phyloP scores from a whole-genome alignment of 2,113 vertebrate species.

The Acrocephalus kingi region DNA sequence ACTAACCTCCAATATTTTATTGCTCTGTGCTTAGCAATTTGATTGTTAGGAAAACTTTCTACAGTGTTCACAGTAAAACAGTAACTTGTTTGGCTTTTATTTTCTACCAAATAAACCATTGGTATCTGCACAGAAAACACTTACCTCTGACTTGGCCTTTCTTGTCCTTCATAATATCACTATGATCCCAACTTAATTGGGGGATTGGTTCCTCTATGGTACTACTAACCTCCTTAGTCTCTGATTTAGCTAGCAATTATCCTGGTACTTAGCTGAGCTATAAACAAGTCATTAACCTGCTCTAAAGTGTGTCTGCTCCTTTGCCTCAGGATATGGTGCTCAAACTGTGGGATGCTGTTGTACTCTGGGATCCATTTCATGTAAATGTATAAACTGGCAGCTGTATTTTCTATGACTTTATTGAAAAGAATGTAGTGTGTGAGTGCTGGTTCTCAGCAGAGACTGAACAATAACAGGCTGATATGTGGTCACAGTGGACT shows the following conservation, averaged over 20 bases:
- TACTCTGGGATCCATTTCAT: background rate
- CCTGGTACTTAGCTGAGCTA: background rate
- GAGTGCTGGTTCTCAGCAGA: background rate
- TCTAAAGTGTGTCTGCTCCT: background rate
- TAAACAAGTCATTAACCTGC: background rate
- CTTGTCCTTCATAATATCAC: background rate
- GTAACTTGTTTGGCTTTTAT: background rate
- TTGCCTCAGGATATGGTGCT: background rate
- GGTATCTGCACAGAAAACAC: background rate
- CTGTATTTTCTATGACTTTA: background rate
- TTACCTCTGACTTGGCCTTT: background rate
- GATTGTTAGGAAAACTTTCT: background rate
- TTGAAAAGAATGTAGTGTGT: background rate
- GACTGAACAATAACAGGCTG: fast-evolving
- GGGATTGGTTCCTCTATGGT: background rate
- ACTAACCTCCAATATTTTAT: background rate
- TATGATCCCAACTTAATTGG: background rate
- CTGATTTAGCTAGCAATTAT: background rate
- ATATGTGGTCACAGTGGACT: background rate
- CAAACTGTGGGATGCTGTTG: background rate
- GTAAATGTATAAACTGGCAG: background rate
- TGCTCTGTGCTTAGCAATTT: background rate
- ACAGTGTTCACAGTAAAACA: background rate
- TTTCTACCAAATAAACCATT: background rate
- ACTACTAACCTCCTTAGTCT: background rate